Base-by-base conservation (phyloP, 2,888 invertebrate species). In the Hololepta plana region DNA sequence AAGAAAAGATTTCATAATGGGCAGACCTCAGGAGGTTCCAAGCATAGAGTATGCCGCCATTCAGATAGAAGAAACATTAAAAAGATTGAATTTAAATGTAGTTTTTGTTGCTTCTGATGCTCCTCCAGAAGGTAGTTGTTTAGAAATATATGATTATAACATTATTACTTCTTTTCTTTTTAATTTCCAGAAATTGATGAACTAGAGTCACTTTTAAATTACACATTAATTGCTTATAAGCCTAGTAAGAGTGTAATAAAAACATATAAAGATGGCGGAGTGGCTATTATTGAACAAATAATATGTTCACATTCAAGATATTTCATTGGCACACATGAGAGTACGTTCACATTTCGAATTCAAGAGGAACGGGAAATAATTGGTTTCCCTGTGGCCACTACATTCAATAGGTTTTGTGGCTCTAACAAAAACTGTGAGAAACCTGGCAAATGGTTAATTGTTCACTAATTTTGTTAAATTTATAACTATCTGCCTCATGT, bases 321-420 rank as follows among this genome's bases (percentile, higher is more conserved):
- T 47, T 95, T 95, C 46, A 66, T 91, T 19, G 96, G 96, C 6
- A 90, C 88, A 0, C 70, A 77, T 47, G 88, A 90, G 40, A 96
- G 96, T 32, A 98, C 96, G 1, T 96, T 95, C 53, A 76, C 93
- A 0, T 93, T 81, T 51, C 67, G 96, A 29, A 96, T 98, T 37
- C 90, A 95, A 56, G 96, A 98, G 50, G 96, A 98, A 47, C 62
- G 96, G 13, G 95, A 96, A 57, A 90, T 98, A 32, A 50, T 95
- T 21, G 91, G 91, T 2, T 90, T 90, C 51, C 62, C 69, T 4
- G 60, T 68, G 20, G 57, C 68, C 13, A 70, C 72, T 5, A 95
- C 95, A 0, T 96, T 90, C 48, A 95, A 96, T 53, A 63, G 79
- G 33, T 57, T 91, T 2, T 91, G 90, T 53, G 67, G 67, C 28